These are phyloP conservation scores for Oxyruncus cristatus DNA, from an alignment of 2,113 vertebrate genomes.

Conservation along the genomic window DNA sequence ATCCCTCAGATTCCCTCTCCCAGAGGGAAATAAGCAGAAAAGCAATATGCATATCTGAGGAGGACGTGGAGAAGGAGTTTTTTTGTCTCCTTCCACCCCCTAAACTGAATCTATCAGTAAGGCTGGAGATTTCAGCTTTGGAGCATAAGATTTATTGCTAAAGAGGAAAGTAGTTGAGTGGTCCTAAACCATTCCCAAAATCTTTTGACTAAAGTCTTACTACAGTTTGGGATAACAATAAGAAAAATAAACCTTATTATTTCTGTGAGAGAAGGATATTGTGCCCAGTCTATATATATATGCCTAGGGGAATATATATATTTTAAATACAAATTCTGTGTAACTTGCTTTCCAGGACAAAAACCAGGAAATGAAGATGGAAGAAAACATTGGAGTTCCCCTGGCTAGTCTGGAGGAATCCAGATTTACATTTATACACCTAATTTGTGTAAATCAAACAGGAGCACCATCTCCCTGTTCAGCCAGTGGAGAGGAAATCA, in stretches of 20 bases:
- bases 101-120: not conserved
- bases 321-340: not conserved
- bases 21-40: not conserved
- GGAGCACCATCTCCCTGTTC: not conserved
- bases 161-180: not conserved
- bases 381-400: not conserved
- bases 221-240: not conserved
- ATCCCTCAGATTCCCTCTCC: not conserved
- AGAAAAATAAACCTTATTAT: not conserved
- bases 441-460: not conserved
- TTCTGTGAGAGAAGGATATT: not conserved
- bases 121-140: not conserved
- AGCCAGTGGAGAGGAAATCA: not conserved
- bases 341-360: not conserved
- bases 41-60: not conserved
- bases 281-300: not conserved
- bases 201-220: not conserved
- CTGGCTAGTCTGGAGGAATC: not conserved
- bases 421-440: not conserved
- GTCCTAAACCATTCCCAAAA: not conserved
- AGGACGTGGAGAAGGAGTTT: not conserved
- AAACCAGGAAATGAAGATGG: not conserved
- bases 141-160: not conserved
- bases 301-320: not conserved
- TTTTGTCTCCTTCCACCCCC: not conserved